A percentile compares a stretch with the other conserved stretches of the same genome.
Conservation (phyloP, 2,888 invertebrate genomes). For the Hirtodrosophila cameraria region DNA sequence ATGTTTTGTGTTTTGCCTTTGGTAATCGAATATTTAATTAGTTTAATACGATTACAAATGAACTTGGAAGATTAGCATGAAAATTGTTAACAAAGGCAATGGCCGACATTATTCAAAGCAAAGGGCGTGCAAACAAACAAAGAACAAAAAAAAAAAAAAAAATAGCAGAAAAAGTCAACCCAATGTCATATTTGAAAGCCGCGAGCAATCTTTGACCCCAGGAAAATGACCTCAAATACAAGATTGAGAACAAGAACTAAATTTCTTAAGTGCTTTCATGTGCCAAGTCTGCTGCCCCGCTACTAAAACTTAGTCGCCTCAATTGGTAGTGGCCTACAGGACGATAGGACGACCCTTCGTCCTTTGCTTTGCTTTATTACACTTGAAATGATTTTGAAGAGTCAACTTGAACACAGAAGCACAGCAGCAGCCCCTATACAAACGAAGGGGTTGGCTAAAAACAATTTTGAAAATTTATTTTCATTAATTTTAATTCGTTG, state of each 20-base stretch:
- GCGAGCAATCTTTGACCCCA: constrained; percentile 11
- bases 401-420: constrained; percentile 63
- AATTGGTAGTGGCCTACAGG: constrained; percentile 32
- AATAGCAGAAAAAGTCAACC: constrained; percentile 23
- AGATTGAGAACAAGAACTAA: constrained; percentile 76
- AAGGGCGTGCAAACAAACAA: constrained; percentile 23
- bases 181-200: background rate
- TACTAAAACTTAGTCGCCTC: constrained; percentile 6
- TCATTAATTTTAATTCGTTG: constrained; percentile 79
- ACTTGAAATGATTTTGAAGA: constrained; percentile 73
- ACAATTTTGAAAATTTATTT: constrained; percentile 79
- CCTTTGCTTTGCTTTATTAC: constrained; percentile 72
- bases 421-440: background rate
- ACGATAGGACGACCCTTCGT: constrained; percentile 38
- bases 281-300: constrained; percentile 45
- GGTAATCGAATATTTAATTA: constrained; percentile 77
- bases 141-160: constrained; percentile 32
- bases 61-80: constrained; percentile 55
- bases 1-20: constrained; percentile 1
- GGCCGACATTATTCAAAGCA: constrained; percentile 46
- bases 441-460: constrained; percentile 69
- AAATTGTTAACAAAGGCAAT: constrained; percentile 41
- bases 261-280: constrained; percentile 76
- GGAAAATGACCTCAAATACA: constrained; percentile 69
- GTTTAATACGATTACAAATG: constrained; percentile 59